A percentile compares a stretch with the other conserved stretches of the same genome.
phyloP scores from a whole-genome alignment of 2,797 vertebrate species.

The Crypturellus tataupa region DNA sequence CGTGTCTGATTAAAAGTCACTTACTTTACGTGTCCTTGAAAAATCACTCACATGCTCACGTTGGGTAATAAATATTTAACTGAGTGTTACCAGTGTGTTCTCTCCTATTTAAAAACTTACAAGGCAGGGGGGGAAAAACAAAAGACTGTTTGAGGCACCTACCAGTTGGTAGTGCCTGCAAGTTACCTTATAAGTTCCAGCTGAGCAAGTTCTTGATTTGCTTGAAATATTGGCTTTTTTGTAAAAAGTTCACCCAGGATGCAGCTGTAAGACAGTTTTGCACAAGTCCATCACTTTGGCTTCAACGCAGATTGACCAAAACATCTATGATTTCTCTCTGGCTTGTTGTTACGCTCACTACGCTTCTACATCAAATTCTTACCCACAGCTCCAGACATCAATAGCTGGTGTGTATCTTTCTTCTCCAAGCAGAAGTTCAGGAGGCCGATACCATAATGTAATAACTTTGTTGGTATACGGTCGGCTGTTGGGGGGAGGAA shows the following conservation, averaged over 20 bases:
- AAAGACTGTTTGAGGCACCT: background rate
- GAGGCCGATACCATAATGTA: conserved; percentile 86
- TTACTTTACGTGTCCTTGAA: background rate
- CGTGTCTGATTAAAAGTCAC: background rate
- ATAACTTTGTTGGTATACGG: conserved; percentile 89
- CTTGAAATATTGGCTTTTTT: conserved; percentile 89
- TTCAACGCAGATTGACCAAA: background rate
- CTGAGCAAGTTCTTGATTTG: conserved; percentile 88
- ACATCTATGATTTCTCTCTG: background rate
- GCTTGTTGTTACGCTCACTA: background rate
- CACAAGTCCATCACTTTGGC: background rate
- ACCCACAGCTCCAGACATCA: conserved; percentile 89
- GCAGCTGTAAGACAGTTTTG: conserved; percentile 78
- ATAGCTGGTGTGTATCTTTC: conserved; percentile 87
- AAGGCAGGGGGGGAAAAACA: background rate
- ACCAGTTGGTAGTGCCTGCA: background rate
- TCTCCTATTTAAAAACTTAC: background rate
- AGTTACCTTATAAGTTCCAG: conserved; percentile 87
- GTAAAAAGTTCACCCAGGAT: conserved; percentile 89
- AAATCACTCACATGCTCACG: background rate
- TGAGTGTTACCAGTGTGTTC: background rate
- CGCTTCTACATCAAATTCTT: conserved; percentile 52
- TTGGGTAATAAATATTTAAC: background rate
- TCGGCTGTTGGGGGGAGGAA: conserved; percentile 77
- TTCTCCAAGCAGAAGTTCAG: conserved; percentile 86